These are phyloP conservation scores for Hydrotaea diabolus DNA, from an alignment of 2,888 invertebrate genomes.

Conservation along the genomic window DNA sequence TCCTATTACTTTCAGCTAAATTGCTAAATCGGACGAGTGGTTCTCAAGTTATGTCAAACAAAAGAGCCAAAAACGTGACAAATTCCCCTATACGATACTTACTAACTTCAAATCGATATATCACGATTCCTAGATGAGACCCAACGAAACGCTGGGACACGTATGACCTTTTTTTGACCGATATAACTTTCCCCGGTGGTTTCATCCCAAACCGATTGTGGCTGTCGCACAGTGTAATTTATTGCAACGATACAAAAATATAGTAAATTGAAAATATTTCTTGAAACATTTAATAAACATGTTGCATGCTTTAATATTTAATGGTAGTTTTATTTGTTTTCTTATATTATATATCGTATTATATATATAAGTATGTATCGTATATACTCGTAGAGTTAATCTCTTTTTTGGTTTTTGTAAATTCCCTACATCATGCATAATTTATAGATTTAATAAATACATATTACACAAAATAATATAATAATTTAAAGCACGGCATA, in stretches of 20 bases:
- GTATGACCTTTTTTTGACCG: no score
- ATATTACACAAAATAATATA: conserved; percentile 6
- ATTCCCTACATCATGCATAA: conserved; percentile 63
- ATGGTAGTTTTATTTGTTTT: conserved; percentile 2
- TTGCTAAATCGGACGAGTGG: no score
- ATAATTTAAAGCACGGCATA: conserved; percentile 32
- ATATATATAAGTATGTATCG: no score
- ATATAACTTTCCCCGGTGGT: no score
- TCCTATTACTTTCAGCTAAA: no score
- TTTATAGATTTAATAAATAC: conserved; percentile 35
- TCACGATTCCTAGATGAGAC: no score
- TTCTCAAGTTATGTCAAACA: no score
- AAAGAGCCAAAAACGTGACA: no score
- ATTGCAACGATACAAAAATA: conserved; percentile 7
- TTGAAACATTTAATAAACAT: conserved; percentile 7
- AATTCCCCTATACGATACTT: no score
- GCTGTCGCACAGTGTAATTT: background rate
- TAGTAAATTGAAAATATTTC: background rate
- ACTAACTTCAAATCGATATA: no score
- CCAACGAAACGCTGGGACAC: no score
- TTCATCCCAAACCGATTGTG: background rate
- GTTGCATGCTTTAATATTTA: conserved; percentile 11
- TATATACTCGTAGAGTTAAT: no score
- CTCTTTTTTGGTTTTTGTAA: conserved; percentile 35
- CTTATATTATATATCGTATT: background rate